Base-by-base conservation (phyloP, 2,888 invertebrate species). In the Alviniconcha strummeri region DNA sequence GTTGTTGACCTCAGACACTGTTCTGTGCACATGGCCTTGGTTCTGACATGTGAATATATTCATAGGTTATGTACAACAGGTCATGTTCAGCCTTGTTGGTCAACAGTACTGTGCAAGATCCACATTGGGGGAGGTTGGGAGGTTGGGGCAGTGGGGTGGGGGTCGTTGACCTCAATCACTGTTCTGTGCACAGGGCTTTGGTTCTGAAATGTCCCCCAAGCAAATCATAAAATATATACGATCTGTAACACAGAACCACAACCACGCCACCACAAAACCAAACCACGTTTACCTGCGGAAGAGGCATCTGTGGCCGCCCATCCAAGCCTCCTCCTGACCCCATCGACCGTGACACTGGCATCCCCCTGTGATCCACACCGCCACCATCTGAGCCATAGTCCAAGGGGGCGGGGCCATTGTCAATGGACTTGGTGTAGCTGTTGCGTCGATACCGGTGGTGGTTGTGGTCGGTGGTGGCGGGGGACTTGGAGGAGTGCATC, bases 371-470 rank as follows among this genome's bases (percentile, higher is more conserved):
- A 57, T 54, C 71, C 8, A 19, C 71, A 60, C n/a, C 36, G 54
- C 19, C 76, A 52, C 17, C 67, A 15, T 56, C 74, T 3, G 55
- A 17, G 75, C n/a, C 76, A 11, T 19, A 56, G 1, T 82, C 76
- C 11, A 71, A 8, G 56, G 76, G 77, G 15, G 71, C 82, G 15
- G 77, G 82, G n/a, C 77, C 82, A 13, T 82, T 82, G 76, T 86
- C 86, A 57, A 88, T 86, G 74, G 87, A 86, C 64, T 86, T 85
- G 52, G 87, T 88, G 81, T 88, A 88, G 82, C 87, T 88, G 84
- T 88, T 85, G 76, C 87, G 85, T 0, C 87, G 83, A 72, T 86
- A 86, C 17, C 84, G 86, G 72, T 85, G 84, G 19, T 80, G 83
- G 57, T 52, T 74, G 56, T 83, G 80, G 67, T 83, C 77, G 0